Evolutionary conservation across 2,113 vertebrate species (phyloP).

Genomic region (Tauraco erythrolophus): DNA sequence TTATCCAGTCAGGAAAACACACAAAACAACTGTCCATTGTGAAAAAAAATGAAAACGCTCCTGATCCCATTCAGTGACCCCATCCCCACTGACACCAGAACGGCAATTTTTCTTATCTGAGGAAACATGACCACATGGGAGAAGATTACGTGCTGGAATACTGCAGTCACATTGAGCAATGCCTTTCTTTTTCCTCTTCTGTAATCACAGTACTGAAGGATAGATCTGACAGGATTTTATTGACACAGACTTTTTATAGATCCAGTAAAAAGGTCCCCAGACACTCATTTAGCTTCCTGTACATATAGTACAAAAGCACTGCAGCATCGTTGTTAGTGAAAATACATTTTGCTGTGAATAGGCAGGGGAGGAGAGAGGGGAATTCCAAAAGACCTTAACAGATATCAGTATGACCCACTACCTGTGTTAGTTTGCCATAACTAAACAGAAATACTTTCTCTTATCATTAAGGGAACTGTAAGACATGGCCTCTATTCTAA

Average conservation of each 20-base stretch:
- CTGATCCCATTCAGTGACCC: conserved; percentile 50
- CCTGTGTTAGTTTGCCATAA: not conserved
- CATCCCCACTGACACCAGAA: conserved; percentile 42
- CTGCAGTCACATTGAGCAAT: conserved; percentile 55
- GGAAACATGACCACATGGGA: conserved; percentile 71
- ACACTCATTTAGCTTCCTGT: conserved; percentile 57
- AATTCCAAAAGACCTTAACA: conserved; percentile 21
- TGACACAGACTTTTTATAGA: conserved; percentile 71
- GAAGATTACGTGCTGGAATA: conserved; percentile 62
- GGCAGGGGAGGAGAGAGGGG: not conserved
- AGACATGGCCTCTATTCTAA: not conserved
- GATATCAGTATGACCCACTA: not conserved
- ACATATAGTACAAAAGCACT: conserved; percentile 43
- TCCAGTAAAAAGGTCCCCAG: conserved; percentile 65
- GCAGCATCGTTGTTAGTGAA: conserved; percentile 25
- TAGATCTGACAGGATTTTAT: conserved; percentile 68
- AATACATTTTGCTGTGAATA: conserved; percentile 31
- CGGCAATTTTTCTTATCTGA: conserved; percentile 58
- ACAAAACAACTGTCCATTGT: conserved; percentile 61
- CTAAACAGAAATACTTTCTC: not conserved
- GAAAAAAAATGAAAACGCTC: conserved; percentile 15
- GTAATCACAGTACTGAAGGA: conserved; percentile 54
- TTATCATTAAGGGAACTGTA: conserved; percentile 35
- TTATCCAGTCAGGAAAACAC: conserved; percentile 64
- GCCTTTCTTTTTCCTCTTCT: conserved; percentile 47